These are phyloP conservation scores for Coptotermes formosanus DNA, from an alignment of 1,140 invertebrate genomes.

Conservation along the genomic window DNA sequence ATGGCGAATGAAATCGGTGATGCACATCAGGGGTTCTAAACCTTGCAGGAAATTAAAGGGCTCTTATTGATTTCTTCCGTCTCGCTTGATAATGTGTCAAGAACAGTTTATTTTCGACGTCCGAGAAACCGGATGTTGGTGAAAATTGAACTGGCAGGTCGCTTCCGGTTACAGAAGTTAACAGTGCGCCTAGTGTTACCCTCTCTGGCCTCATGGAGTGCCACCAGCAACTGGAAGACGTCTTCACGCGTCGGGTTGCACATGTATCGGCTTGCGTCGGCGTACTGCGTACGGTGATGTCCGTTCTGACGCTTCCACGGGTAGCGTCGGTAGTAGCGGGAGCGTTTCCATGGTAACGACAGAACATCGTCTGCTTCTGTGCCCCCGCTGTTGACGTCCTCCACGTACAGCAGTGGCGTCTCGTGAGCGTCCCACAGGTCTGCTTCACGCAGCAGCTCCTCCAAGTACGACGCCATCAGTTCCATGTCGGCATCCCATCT, in stretches of 20 bases:
- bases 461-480: conserved; percentile 38
- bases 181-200: conserved; percentile 55
- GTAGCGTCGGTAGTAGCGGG: conserved; percentile 59
- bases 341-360: conserved; percentile 47
- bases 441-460: conserved; percentile 38
- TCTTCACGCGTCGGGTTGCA: conserved; percentile 59
- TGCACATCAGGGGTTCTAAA: no score
- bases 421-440: conserved; percentile 31
- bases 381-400: conserved; percentile 35
- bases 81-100: neutral
- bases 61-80: neutral
- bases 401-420: conserved; percentile 39
- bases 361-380: conserved; percentile 31
- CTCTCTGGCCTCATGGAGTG: conserved; percentile 57
- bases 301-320: conserved; percentile 61
- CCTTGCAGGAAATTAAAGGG: no score
- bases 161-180: conserved; percentile 60
- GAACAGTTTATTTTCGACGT: conserved; percentile 28
- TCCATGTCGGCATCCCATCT: conserved; percentile 35
- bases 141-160: conserved; percentile 57
- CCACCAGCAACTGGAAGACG: conserved; percentile 57
- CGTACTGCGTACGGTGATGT: conserved; percentile 45
- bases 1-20: neutral
- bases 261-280: conserved; percentile 46
- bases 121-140: conserved; percentile 64